Conservation (phyloP, 2,113 vertebrate species). For the Apodemus sylvaticus region DNA sequence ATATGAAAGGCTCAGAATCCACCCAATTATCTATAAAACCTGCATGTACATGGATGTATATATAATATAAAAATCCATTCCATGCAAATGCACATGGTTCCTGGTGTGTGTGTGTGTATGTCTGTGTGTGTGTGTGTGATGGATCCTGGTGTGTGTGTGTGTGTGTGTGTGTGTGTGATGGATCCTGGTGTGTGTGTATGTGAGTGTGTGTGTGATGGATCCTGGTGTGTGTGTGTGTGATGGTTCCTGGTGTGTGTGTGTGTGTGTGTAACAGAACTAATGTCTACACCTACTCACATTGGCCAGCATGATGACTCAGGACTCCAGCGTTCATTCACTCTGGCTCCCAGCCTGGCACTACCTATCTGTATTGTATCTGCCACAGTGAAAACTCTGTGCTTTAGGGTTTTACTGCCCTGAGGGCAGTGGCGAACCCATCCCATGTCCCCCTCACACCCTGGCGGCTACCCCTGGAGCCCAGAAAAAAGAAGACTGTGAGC, state of each 20-base stretch:
- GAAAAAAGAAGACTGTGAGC: conserved; percentile 87
- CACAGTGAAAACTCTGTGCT: neutral
- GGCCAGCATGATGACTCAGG: too few relatives aligned
- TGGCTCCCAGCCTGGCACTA: neutral
- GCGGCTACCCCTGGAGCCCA: conserved; percentile 84
- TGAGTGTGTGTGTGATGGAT: too few relatives aligned
- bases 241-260: neutral
- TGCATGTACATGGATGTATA: neutral
- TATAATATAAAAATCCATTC: neutral
- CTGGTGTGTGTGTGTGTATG: neutral
- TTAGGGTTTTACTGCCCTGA: conserved; percentile 93
- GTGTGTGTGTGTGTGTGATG: neutral
- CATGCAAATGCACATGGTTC: neutral
- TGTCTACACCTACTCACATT: neutral
- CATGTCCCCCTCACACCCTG: conserved; percentile 90
- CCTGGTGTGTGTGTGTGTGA: too few relatives aligned
- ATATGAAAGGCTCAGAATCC: neutral
- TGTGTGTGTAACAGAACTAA: neutral
- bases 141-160: too few relatives aligned
- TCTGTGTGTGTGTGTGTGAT: neutral
- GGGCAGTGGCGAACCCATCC: conserved; percentile 85
- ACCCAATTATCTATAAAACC: too few relatives aligned
- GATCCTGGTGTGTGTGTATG: neutral
- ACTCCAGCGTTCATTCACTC: neutral
- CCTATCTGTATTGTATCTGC: neutral